A percentile compares a stretch with the other conserved stretches of the same genome.
These are phyloP conservation scores for Meriones psammophilus DNA, from an alignment of 2,797 vertebrate genomes.

Conservation along the genomic window DNA sequence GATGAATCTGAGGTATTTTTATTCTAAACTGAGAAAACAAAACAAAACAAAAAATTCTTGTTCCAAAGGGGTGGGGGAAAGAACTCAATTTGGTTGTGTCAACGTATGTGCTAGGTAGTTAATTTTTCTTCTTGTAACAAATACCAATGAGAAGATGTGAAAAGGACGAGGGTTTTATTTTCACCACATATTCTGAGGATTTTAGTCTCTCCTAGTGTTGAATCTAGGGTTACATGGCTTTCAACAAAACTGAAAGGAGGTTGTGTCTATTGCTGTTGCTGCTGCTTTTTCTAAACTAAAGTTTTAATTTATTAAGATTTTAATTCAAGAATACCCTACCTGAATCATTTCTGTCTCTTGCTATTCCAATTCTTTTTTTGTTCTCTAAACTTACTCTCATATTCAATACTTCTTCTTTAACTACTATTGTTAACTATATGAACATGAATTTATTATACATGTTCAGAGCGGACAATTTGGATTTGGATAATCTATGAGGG, in stretches of 20 bases:
- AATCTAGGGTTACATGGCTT: neutral
- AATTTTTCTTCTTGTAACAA: neutral
- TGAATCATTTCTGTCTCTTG: neutral
- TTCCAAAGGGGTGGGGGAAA: neutral
- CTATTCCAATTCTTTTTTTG: no score
- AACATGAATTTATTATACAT: neutral
- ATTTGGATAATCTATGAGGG: neutral
- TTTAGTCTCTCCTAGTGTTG: neutral
- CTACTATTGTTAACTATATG: neutral
- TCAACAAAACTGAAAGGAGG: fast-evolving
- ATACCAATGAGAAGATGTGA: no score
- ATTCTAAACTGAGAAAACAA: neutral
- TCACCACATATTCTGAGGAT: no score
- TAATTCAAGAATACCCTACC: no score
- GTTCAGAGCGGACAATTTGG: neutral
- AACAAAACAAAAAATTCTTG: neutral
- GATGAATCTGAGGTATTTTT: neutral
- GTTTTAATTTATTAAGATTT: neutral
- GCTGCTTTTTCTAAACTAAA: neutral
- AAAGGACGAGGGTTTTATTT: neutral
- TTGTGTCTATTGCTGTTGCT: neutral
- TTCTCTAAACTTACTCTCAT: neutral
- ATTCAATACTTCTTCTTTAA: neutral
- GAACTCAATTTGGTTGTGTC: neutral
- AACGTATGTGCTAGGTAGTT: no score